Percentiles rank a stretch among this genome's conserved stretches.
These are phyloP conservation scores for Odontophorus gujanensis DNA, from an alignment of 2,113 vertebrate genomes.

Conservation along the genomic window DNA sequence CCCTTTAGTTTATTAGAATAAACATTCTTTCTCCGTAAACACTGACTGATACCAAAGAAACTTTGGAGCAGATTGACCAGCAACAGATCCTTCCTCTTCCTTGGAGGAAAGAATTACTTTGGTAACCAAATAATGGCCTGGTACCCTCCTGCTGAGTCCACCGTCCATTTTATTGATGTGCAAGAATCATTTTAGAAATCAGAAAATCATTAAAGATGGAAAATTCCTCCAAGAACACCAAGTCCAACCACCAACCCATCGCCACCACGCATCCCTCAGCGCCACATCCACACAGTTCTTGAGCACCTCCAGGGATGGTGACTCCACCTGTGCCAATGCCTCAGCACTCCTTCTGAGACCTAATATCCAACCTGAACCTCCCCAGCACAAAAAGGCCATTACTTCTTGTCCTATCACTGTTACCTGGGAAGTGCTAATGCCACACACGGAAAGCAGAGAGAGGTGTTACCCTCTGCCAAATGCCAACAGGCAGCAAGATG, in stretches of 20 bases:
- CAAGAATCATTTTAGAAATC: not conserved
- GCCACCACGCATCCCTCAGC: too few relatives aligned
- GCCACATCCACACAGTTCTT: too few relatives aligned
- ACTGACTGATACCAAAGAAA: not conserved
- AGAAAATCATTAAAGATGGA: too few relatives aligned
- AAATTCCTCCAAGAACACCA: too few relatives aligned
- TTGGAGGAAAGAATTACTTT: not conserved
- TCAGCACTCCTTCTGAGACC: too few relatives aligned
- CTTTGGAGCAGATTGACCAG: not conserved
- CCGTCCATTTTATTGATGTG: not conserved
- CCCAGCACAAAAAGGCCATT: too few relatives aligned
- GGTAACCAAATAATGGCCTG: not conserved
- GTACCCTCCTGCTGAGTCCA: not conserved
- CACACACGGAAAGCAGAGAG: not conserved
- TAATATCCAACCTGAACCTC: too few relatives aligned
- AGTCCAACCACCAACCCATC: too few relatives aligned
- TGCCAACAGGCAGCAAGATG: not conserved
- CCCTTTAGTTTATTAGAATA: not conserved
- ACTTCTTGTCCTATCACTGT: too few relatives aligned
- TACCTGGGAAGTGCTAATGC: not conserved
- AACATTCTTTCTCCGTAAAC: not conserved
- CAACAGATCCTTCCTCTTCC: not conserved
- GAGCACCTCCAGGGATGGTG: too few relatives aligned
- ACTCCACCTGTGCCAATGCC: too few relatives aligned
- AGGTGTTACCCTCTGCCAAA: not conserved